These are phyloP conservation scores for Hydrolagus affinis DNA, from an alignment of 2,113 vertebrate genomes.

Conservation along the genomic window DNA sequence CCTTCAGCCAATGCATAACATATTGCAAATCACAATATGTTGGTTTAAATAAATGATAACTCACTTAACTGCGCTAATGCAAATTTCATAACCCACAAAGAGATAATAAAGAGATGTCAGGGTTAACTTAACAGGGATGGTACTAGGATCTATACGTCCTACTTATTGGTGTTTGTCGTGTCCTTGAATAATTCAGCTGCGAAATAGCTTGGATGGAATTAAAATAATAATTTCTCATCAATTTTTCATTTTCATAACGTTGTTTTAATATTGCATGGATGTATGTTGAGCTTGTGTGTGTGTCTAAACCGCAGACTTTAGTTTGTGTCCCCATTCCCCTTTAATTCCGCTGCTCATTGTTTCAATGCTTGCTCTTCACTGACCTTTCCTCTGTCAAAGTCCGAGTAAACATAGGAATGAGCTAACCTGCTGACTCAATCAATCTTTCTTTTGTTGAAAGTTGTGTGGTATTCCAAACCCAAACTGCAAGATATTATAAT, in stretches of 20 bases:
- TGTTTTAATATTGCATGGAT: conserved; percentile 8
- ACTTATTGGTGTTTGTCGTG: background rate
- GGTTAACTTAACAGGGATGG: too few species aligned
- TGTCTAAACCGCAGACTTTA: background rate
- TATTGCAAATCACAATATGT: conserved; percentile 15
- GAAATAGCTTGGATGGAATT: background rate
- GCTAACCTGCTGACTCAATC: background rate
- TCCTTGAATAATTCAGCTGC: background rate
- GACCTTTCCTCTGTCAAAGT: background rate
- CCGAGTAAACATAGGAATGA: background rate
- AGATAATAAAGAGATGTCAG: background rate
- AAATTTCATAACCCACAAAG: background rate
- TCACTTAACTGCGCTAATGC: background rate
- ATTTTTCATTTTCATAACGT: conserved; percentile 20
- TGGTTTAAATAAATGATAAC: background rate
- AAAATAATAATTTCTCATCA: conserved; percentile 10
- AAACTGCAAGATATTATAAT: too few species aligned
- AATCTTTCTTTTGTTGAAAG: background rate
- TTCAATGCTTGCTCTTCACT: background rate
- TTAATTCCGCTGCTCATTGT: background rate
- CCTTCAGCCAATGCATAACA: too few species aligned
- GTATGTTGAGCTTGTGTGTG: background rate
- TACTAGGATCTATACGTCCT: background rate
- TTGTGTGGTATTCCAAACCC: too few species aligned
- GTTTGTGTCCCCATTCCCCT: background rate